These are phyloP conservation scores for Scopus umbretta DNA, from an alignment of 2,113 vertebrate genomes.

Conservation along the genomic window DNA sequence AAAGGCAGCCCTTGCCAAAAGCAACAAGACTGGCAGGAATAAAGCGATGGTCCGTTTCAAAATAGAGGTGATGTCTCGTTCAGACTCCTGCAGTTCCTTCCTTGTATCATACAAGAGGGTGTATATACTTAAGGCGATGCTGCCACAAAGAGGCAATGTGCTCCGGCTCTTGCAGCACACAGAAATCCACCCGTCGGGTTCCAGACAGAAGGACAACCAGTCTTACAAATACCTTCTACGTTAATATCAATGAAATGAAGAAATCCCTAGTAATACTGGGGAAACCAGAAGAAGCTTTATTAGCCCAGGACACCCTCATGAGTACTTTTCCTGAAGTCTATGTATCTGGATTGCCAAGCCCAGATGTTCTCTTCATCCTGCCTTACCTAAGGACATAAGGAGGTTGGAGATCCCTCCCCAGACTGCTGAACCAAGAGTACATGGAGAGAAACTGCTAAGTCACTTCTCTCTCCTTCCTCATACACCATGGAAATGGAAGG, in stretches of 20 bases:
- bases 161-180: neutral
- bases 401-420: neutral
- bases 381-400: neutral
- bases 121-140: neutral
- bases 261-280: neutral
- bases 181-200: neutral
- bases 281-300: neutral
- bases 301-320: neutral
- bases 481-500: neutral
- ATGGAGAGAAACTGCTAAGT: neutral
- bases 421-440: neutral
- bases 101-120: neutral
- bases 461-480: neutral
- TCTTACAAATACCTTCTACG: neutral
- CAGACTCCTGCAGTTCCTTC: neutral
- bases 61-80: neutral
- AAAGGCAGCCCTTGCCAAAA: neutral
- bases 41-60: neutral
- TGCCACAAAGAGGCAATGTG: neutral
- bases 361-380: neutral
- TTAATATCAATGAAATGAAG: neutral
- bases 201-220: neutral
- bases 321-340: neutral
- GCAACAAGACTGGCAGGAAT: neutral
- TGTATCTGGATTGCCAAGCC: neutral